Evolutionary conservation across 2,113 vertebrate species (phyloP).

Genomic region (Bos javanicus): DNA sequence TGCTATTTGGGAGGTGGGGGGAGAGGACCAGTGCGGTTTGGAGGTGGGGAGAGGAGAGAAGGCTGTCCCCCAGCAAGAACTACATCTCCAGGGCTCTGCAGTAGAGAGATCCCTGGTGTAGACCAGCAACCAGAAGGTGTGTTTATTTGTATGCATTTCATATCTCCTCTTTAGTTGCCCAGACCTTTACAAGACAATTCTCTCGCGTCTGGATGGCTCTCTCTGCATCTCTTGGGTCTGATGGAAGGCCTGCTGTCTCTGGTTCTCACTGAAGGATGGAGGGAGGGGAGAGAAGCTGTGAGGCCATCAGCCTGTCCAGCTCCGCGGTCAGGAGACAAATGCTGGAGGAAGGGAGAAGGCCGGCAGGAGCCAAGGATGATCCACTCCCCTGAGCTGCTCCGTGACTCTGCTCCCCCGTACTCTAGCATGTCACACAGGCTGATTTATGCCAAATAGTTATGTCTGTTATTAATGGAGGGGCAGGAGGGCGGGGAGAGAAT

Average conservation of each 20-base stretch:
- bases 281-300: background rate
- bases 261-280: background rate
- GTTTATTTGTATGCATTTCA: background rate
- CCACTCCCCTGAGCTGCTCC: background rate
- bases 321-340: rapidly evolving
- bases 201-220: rapidly evolving
- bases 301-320: too few species aligned
- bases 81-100: background rate
- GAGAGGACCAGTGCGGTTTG: background rate
- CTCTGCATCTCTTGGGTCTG: background rate
- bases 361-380: rapidly evolving
- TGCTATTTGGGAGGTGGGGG: background rate
- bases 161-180: background rate
- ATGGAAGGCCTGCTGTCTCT: background rate
- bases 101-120: background rate
- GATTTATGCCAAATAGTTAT: slow-evolving; percentile 33
- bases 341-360: background rate
- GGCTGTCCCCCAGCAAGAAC: background rate
- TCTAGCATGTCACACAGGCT: background rate
- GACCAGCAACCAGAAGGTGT: background rate
- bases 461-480: slow-evolving; percentile 40
- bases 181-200: background rate
- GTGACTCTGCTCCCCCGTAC: background rate
- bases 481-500: slow-evolving; percentile 12
- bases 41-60: background rate